Evolutionary conservation across 2,797 vertebrate species (phyloP), one percentile per base, ranked within the genome.

Genomic region (Tapirus indicus): DNA sequence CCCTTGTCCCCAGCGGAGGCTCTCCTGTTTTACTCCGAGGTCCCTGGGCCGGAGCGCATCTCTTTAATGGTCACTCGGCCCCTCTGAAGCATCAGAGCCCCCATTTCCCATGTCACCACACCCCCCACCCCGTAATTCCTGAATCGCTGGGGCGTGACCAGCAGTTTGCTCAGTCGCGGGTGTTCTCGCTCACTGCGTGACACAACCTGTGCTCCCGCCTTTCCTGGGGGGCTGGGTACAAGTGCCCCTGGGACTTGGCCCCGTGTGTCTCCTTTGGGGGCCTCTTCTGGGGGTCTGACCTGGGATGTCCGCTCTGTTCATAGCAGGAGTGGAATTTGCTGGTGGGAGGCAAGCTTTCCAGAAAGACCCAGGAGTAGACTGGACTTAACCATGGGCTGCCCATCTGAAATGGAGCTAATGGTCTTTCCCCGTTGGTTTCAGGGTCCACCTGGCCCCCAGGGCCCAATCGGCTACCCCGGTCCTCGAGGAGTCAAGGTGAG

Each of bases 391-490:
- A 0, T 5, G 0, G 7, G 0, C 3, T 38, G 21, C 9, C 84
- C 10, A 1, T 35, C 29, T 0, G 1, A 23, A 23, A 13, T 0
- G 20, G 9, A 49, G 29, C 75, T 97, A 14, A 29, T 0, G 41
- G 56, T 6, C 66, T 35, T 85, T 35, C 60, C 38, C 16, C 44
- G 38, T 95, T 97, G 69, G 27, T 93, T 96, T 3, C 97, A 99
- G 99, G 99, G 99, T 95, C 99, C 99, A 0, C 96, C 99, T 17
- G 99, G 99, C 71, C 99, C 99, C 97, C 99, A 99, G 98, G 99
- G 99, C 96, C 99, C 99, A n/a, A 99, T 99, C 0, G 99, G 99
- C 94, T 99, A 99, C 88, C 99, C 99, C 7, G 99, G 99, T 10
- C 98, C 99, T 4, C 99, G 99, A 7, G 99, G 99, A 75, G 99